phyloP scores from a whole-genome alignment of 1,140 invertebrate species.

The Apis florea region DNA sequence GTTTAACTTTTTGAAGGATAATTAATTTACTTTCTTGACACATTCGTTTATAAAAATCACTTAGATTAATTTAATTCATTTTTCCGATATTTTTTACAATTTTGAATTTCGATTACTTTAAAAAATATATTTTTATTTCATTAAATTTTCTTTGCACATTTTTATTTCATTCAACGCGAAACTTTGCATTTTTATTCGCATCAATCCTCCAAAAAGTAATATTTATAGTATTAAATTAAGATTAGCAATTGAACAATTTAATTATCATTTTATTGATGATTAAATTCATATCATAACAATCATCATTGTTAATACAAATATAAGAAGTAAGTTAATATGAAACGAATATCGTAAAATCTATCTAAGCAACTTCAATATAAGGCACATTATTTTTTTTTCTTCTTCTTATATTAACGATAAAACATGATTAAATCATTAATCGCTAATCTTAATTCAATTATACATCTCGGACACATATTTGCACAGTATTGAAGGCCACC shows the following conservation, averaged over 20 bases:
- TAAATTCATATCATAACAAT: too few species aligned
- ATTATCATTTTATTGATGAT: background rate
- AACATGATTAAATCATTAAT: background rate
- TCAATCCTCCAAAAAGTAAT: conserved; percentile 24
- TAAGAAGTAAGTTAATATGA: background rate
- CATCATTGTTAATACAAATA: background rate
- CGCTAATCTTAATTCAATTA: conserved; percentile 16
- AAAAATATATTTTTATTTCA: background rate
- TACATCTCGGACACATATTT: background rate
- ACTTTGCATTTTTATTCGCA: background rate
- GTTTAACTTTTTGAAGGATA: background rate
- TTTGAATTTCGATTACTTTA: background rate
- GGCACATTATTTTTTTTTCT: conserved; percentile 36
- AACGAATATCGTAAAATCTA: conserved; percentile 4
- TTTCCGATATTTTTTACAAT: background rate
- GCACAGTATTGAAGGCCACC: background rate
- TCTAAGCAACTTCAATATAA: conserved; percentile 38
- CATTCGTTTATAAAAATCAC: background rate
- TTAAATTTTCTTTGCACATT: background rate
- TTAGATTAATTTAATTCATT: background rate
- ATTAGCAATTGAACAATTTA: background rate
- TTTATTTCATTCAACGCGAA: background rate
- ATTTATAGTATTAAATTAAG: background rate
- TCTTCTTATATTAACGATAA: background rate
- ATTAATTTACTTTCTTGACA: background rate